A percentile compares a stretch with the other conserved stretches of the same genome.
phyloP scores from a whole-genome alignment of 1,140 invertebrate species.

The Formica exsecta region DNA sequence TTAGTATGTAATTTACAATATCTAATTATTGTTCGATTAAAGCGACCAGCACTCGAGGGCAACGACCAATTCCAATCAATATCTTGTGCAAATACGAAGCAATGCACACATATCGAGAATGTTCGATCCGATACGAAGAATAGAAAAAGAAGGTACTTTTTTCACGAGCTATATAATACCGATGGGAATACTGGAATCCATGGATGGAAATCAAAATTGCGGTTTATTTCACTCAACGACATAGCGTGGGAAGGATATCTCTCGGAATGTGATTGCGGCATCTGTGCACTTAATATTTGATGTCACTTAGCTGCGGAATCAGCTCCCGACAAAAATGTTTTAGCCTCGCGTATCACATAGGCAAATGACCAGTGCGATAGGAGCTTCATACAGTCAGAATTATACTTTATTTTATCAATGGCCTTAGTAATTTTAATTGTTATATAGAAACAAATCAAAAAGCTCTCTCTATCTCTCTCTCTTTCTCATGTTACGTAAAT shows the following conservation, averaged over 20 bases:
- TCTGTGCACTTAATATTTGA: conserved; percentile 61
- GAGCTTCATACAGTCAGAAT: background rate
- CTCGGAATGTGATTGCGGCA: conserved; percentile 50
- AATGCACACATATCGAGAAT: background rate
- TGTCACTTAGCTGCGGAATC: conserved; percentile 32
- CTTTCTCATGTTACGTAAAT: background rate
- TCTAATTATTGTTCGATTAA: conserved; percentile 23
- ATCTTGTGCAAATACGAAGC: conserved; percentile 8
- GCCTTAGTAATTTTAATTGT: background rate
- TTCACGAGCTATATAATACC: background rate
- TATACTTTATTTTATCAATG: background rate
- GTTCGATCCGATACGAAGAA: background rate
- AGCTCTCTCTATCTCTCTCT: background rate
- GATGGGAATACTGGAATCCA: background rate
- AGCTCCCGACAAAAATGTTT: conserved; percentile 9
- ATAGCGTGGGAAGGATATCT: conserved; percentile 29
- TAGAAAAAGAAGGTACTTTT: background rate
- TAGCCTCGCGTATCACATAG: too few species aligned
- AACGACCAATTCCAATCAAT: conserved; percentile 53
- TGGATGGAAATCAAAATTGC: conserved; percentile 41
- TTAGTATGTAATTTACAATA: conserved; percentile 14
- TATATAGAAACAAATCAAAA: background rate
- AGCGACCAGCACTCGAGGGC: conserved; percentile 18
- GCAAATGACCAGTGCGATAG: background rate
- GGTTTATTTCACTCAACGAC: conserved; percentile 48